These are phyloP conservation scores for Asteroscopus sphinx DNA, from an alignment of 2,888 invertebrate genomes.

Conservation along the genomic window DNA sequence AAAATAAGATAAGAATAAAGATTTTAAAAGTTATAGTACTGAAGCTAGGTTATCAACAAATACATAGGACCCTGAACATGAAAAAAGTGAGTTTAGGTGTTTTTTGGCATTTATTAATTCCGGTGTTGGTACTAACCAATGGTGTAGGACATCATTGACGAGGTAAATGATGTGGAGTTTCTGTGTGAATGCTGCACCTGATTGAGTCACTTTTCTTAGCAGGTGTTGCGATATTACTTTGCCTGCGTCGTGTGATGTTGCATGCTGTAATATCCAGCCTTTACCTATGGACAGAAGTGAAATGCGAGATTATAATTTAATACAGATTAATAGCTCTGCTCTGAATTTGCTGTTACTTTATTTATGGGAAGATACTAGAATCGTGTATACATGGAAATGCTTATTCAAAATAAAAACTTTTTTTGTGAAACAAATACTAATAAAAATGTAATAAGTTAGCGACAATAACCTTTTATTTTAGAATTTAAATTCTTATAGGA, in stretches of 20 bases:
- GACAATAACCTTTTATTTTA: no score
- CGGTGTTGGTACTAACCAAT: conserved; percentile 93
- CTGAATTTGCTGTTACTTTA: no score
- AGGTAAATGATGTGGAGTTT: conserved; percentile 99
- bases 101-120: conserved; percentile 20
- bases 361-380: no score
- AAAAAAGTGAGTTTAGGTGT: conserved; percentile 36
- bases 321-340: not conserved
- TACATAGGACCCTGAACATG: conserved; percentile 38
- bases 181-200: conserved; percentile 94
- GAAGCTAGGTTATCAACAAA: conserved; percentile 39
- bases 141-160: conserved; percentile 99
- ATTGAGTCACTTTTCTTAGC: conserved; percentile 94
- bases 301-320: conserved; percentile 5
- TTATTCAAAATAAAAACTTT: no score
- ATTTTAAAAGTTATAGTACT: conserved; percentile 20
- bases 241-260: conserved; percentile 94
- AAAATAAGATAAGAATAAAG: conserved; percentile 19
- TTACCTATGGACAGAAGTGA: conserved; percentile 90
- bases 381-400: no score
- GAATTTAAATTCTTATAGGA: not conserved
- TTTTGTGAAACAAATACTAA: no score
- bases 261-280: conserved; percentile 98
- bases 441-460: no score
- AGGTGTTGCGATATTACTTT: conserved; percentile 97